Conservation (phyloP, 2,113 vertebrate species). For the Lepus europaeus region DNA sequence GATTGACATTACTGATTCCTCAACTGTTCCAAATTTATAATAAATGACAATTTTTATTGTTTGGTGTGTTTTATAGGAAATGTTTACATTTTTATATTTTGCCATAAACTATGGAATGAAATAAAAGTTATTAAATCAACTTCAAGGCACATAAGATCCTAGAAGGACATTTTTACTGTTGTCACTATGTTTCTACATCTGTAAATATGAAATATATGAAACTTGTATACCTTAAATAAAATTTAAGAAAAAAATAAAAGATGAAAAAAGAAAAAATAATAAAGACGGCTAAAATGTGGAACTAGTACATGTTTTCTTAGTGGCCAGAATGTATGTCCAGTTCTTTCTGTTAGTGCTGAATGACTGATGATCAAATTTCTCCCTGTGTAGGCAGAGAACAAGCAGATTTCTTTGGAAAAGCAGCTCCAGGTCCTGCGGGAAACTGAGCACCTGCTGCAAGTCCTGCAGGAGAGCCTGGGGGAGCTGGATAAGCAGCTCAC, state of each 20-base stretch:
- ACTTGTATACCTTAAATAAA: too few relatives aligned
- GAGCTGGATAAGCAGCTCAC: slow-evolving; percentile 96
- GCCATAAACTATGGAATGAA: background rate
- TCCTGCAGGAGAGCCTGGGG: slow-evolving; percentile 93
- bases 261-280: background rate
- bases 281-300: background rate
- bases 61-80: background rate
- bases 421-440: slow-evolving; percentile 93
- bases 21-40: background rate
- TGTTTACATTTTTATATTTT: background rate
- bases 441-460: slow-evolving; percentile 92
- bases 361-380: slow-evolving; percentile 39
- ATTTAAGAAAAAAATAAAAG: too few relatives aligned
- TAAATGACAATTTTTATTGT: slow-evolving; percentile 34
- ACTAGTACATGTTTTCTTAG: background rate
- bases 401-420: slow-evolving; percentile 94
- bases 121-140: background rate
- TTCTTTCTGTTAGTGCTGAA: background rate
- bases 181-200: background rate
- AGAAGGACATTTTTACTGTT: background rate
- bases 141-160: background rate
- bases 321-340: background rate
- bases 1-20: background rate
- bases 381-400: slow-evolving; percentile 91
- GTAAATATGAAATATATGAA: too few relatives aligned